These are phyloP conservation scores for Drosophila infuscata DNA, from an alignment of 2,888 invertebrate genomes.

Conservation along the genomic window DNA sequence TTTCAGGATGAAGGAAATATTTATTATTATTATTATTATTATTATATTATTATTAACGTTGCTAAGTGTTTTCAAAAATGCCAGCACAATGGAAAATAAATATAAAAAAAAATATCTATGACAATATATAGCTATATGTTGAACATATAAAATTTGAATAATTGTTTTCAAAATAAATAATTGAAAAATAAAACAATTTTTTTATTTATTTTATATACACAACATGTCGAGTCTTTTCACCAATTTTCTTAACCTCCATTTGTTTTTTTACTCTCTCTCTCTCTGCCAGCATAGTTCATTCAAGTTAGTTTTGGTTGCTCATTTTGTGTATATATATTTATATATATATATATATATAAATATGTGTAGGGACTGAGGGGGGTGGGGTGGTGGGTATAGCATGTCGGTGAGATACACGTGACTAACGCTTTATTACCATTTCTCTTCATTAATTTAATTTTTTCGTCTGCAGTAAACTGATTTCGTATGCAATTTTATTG, in stretches of 20 bases:
- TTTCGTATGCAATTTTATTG: conserved; percentile 81
- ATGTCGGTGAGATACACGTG: conserved; percentile 69
- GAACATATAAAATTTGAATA: neutral
- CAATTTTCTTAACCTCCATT: neutral
- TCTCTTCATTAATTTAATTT: conserved; percentile 80
- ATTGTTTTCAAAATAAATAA: too few relatives aligned
- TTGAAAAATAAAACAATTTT: neutral
- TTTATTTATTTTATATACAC: neutral
- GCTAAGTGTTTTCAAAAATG: neutral
- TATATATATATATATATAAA: neutral
- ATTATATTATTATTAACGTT: too few relatives aligned
- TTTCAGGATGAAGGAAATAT: neutral
- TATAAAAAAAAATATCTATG: neutral
- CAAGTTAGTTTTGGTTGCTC: conserved; percentile 35
- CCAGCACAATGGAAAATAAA: neutral
- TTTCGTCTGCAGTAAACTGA: conserved; percentile 81
- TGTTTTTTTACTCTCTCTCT: conserved; percentile 8
- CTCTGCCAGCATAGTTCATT: conserved; percentile 38
- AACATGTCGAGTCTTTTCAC: neutral
- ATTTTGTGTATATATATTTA: conserved; percentile 7
- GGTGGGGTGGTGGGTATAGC: conserved; percentile 10
- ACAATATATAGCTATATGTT: neutral
- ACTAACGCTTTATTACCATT: conserved; percentile 81
- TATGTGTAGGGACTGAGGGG: neutral
- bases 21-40: too few relatives aligned